Evolutionary conservation across 64 coral and sea anemone species (phyloP), one percentile per base, ranked within the genome.

Genomic region (Cladopsammia gracilis): DNA sequence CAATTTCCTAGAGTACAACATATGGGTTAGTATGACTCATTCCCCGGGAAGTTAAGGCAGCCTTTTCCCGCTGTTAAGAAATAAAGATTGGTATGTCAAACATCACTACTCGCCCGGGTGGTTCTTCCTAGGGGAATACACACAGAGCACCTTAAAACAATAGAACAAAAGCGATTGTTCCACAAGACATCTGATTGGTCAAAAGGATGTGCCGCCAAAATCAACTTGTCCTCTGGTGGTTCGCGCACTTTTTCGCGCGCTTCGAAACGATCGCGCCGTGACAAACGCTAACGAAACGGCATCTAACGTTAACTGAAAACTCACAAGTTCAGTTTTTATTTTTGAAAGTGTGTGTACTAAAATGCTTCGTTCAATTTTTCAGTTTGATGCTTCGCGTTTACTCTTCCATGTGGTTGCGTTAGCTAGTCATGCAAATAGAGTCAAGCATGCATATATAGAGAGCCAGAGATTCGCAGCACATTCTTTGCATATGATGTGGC

Each of bases 401-500:
- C 44, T 84, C 61, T 68, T 84, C 80, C 80, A 84, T 68, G 43
- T 67, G 80, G 42, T 5, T 84, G 62, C 47, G 43, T 50, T 51
- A 67, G 12, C 43, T 84, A 84, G 19, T 50, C 80, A 84, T 67
- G 80, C 80, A 84, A 68, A 10, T 0, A 84, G 44, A 84, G 3
- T 84, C 80, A 84, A 84, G 80, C 60, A 84, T 68, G 80, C 80
- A 84, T 34, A 34, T 34, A 34, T 84, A 20, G 80, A 84, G 45
- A 44, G 62, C 62, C 61, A 50, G 12, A 49, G 20, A 84, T 84
- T 84, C 5, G 18, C 80, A 67, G 16, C 62, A 47, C 58, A 84
- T 84, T 84, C 80, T 67, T 67, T n/a, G 67, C 60, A 84, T 60
- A 46, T 84, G 80, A 84, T 84, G 80, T 84, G 80, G 62, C 80